Conservation (phyloP, 2,113 vertebrate species). For the Suncus etruscus region DNA sequence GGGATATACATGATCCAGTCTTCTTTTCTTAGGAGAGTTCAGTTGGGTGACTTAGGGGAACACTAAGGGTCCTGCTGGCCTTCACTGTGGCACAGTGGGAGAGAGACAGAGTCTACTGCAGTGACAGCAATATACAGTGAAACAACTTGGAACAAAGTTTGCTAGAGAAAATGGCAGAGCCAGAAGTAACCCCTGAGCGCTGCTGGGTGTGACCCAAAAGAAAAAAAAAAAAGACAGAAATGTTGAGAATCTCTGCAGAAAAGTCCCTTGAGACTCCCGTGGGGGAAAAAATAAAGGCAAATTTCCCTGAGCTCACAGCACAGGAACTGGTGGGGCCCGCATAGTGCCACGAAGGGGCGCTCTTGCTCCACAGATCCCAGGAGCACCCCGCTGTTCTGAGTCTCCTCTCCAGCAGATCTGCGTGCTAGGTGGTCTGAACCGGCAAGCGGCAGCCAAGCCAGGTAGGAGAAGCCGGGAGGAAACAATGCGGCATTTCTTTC, state of each 20-base stretch:
- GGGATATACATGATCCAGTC: too few relatives aligned
- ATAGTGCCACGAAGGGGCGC: conserved; percentile 83
- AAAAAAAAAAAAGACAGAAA: too few relatives aligned
- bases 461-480: conserved; percentile 83
- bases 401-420: conserved; percentile 77
- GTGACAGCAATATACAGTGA: too few relatives aligned
- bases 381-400: conserved; percentile 51
- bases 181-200: too few relatives aligned
- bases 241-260: too few relatives aligned
- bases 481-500: conserved; percentile 87
- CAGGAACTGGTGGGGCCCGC: neutral
- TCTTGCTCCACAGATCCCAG: conserved; percentile 82
- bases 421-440: conserved; percentile 87
- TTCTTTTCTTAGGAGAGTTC: neutral
- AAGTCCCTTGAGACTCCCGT: too few relatives aligned
- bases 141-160: too few relatives aligned
- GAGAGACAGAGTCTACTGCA: too few relatives aligned
- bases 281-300: too few relatives aligned
- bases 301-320: neutral
- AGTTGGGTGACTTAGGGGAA: neutral
- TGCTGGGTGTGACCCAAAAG: too few relatives aligned
- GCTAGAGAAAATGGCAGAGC: too few relatives aligned
- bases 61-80: neutral
- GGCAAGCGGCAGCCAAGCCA: conserved; percentile 76
- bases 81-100: neutral